These are phyloP conservation scores for Lerema accius DNA, from an alignment of 1,140 invertebrate species.

Conservation along the genomic window DNA sequence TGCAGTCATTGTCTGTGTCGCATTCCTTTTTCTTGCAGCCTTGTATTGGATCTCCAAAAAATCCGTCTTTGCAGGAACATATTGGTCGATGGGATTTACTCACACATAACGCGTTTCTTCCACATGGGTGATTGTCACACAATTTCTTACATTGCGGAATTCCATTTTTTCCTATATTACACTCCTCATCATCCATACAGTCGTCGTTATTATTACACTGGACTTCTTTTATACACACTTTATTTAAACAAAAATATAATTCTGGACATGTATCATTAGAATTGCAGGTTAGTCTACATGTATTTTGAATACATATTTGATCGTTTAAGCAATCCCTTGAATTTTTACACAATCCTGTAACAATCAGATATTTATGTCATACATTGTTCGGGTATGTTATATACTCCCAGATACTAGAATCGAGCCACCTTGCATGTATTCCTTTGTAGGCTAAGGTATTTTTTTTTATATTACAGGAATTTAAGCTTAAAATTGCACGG, in stretches of 20 bases:
- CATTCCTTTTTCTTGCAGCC: slow-evolving; percentile 92
- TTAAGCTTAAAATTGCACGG: too few species aligned
- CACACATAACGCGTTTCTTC: slow-evolving; percentile 90
- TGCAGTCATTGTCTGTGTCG: slow-evolving; percentile 87
- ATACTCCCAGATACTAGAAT: too few species aligned
- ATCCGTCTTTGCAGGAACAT: slow-evolving; percentile 91
- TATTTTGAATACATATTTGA: slow-evolving; percentile 90
- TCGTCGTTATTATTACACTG: slow-evolving; percentile 88
- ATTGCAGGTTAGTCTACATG: slow-evolving; percentile 91
- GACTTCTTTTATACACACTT: slow-evolving; percentile 91
- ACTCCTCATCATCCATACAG: slow-evolving; percentile 84
- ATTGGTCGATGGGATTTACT: slow-evolving; percentile 87
- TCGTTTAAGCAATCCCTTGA: slow-evolving; percentile 91
- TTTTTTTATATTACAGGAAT: too few species aligned
- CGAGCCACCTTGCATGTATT: too few species aligned
- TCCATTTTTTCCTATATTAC: slow-evolving; percentile 84
- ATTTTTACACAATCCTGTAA: slow-evolving; percentile 86
- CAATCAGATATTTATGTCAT: too few species aligned
- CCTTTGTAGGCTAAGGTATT: too few species aligned
- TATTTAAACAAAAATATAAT: slow-evolving; percentile 91
- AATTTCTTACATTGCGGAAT: slow-evolving; percentile 88
- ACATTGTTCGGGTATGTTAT: too few species aligned
- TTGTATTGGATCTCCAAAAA: slow-evolving; percentile 89
- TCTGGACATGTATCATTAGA: slow-evolving; percentile 90
- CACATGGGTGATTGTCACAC: slow-evolving; percentile 89